Percentiles rank a stretch among this genome's conserved stretches.
phyloP scores from a whole-genome alignment of 2,797 vertebrate genomes.

The Emydoidea blandingii region DNA sequence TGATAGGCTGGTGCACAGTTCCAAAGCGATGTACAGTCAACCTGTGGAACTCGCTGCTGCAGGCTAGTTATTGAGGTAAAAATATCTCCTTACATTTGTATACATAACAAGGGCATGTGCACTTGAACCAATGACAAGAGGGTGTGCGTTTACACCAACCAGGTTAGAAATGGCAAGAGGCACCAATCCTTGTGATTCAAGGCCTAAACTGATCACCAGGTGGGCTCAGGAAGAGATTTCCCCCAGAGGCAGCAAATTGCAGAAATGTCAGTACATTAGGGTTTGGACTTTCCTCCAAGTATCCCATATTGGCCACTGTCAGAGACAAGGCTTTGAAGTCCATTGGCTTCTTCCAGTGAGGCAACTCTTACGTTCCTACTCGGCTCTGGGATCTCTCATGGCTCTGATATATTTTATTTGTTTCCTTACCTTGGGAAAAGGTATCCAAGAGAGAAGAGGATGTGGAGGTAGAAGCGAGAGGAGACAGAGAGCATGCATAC shows the following conservation, averaged over 20 bases:
- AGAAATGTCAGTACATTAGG: neutral
- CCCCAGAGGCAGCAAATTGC: neutral
- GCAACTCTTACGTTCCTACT: neutral
- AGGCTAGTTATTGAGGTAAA: neutral
- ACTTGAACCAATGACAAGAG: neutral
- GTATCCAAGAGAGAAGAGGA: neutral
- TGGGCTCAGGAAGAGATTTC: neutral
- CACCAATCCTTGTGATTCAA: neutral
- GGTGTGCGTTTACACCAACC: neutral
- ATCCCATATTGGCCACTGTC: neutral
- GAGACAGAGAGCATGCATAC: neutral
- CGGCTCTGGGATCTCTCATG: neutral
- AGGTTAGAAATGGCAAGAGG: neutral
- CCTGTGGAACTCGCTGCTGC: neutral
- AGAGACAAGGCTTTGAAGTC: neutral
- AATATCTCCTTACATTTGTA: neutral
- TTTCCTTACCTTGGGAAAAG: neutral
- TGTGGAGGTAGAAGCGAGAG: accelerated
- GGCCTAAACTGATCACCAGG: neutral
- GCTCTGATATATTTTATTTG: neutral
- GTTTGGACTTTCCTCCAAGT: neutral
- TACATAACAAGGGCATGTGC: neutral
- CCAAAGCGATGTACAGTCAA: neutral
- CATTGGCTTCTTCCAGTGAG: neutral
- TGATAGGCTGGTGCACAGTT: neutral